phyloP scores from a whole-genome alignment of 2,797 vertebrate species.

The Enteromius paludinosus region DNA sequence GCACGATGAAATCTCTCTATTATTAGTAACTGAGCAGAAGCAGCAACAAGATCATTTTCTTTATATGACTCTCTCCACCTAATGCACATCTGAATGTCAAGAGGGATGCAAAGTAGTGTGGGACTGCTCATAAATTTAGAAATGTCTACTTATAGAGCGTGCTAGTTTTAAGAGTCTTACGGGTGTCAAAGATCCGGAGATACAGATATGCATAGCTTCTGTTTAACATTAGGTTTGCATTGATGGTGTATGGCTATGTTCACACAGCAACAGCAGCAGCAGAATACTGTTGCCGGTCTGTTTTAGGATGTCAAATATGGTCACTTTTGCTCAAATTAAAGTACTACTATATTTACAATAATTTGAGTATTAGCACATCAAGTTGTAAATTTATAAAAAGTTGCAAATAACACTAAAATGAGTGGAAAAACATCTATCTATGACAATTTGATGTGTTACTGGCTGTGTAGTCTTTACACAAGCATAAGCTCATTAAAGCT shows the following conservation, averaged over 20 bases:
- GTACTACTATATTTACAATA: neutral
- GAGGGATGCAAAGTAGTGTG: neutral
- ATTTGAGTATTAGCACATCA: neutral
- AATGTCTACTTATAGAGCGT: neutral
- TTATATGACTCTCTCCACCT: neutral
- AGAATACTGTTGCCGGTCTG: neutral
- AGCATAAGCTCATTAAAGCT: neutral
- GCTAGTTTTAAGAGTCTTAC: neutral
- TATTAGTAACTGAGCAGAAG: neutral
- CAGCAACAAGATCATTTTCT: neutral
- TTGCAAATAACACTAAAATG: neutral
- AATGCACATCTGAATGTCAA: constrained; percentile 20
- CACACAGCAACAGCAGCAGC: neutral
- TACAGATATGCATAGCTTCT: neutral
- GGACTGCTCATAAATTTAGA: neutral
- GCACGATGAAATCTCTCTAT: neutral
- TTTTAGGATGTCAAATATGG: neutral
- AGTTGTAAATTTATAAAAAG: no score
- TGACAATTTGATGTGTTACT: neutral
- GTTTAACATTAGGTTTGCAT: neutral
- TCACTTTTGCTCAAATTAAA: neutral
- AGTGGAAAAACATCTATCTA: neutral
- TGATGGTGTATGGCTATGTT: neutral
- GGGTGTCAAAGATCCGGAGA: neutral
- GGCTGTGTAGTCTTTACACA: neutral